Conservation (phyloP, 2,888 invertebrate genomes). For the Himalopsyche japonica region DNA sequence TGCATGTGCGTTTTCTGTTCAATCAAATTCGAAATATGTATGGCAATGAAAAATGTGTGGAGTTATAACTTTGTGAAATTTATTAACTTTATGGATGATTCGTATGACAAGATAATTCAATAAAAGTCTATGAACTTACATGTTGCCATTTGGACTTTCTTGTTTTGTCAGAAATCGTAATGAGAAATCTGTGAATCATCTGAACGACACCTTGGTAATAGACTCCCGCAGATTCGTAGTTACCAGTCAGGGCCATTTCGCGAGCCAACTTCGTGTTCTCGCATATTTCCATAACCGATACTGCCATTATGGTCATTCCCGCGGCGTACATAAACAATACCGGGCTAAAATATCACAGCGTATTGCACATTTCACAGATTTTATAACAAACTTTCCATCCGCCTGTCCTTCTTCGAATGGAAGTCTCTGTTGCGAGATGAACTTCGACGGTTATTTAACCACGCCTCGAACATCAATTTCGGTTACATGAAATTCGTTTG, state of each 20-base stretch:
- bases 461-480: conserved; percentile 23
- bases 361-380: neutral
- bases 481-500: neutral
- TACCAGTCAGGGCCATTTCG: conserved; percentile 93
- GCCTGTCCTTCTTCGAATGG: conserved; percentile 6
- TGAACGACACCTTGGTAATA: conserved; percentile 93
- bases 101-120: too few species aligned
- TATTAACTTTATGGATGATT: too few species aligned
- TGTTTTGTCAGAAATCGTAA: conserved; percentile 77
- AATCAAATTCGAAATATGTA: too few species aligned
- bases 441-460: conserved; percentile 23
- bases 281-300: conserved; percentile 87
- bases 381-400: neutral
- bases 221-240: conserved; percentile 92
- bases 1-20: too few species aligned
- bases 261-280: conserved; percentile 94
- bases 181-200: conserved; percentile 83
- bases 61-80: too few species aligned
- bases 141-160: conserved; percentile 89
- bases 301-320: conserved; percentile 81
- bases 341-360: conserved; percentile 21
- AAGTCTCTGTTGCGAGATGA: conserved; percentile 8
- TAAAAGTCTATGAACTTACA: conserved; percentile 56
- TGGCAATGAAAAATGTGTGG: too few species aligned
- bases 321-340: conserved; percentile 35